Conservation (phyloP, 2,797 vertebrate species). For the Anabacerthia variegaticeps region DNA sequence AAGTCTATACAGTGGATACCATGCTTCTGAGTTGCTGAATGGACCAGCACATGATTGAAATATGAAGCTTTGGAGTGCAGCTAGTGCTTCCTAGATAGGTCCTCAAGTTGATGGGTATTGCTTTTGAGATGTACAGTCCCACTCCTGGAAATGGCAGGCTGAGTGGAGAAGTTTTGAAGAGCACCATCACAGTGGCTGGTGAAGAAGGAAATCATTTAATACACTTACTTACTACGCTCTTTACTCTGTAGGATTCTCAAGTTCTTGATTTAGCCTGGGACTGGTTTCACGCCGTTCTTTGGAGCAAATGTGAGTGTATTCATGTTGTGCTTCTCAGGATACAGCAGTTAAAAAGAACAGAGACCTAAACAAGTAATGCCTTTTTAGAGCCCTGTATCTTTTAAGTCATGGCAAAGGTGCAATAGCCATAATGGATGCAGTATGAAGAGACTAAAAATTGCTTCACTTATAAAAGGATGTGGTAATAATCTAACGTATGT, state of each 20-base stretch:
- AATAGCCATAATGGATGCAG: background rate
- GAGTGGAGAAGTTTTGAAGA: background rate
- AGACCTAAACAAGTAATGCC: background rate
- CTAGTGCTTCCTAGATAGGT: background rate
- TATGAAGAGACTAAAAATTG: background rate
- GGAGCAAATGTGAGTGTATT: background rate
- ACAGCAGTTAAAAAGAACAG: background rate
- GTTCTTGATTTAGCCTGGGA: background rate
- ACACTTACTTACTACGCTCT: fast-evolving
- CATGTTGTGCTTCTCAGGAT: background rate
- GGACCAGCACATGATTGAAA: background rate
- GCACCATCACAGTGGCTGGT: background rate
- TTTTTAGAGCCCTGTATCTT: background rate
- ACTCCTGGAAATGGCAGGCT: background rate
- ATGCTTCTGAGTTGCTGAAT: background rate
- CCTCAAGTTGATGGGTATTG: background rate
- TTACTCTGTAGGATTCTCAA: background rate
- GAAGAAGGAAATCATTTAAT: background rate
- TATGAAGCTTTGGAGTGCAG: background rate
- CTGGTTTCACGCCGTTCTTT: background rate
- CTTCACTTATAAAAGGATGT: background rate
- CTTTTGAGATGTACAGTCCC: background rate
- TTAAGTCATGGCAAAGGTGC: fast-evolving
- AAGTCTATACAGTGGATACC: background rate
- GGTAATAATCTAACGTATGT: background rate